Conservation (phyloP, 2,797 vertebrate species). For the Thunnus albacares region DNA sequence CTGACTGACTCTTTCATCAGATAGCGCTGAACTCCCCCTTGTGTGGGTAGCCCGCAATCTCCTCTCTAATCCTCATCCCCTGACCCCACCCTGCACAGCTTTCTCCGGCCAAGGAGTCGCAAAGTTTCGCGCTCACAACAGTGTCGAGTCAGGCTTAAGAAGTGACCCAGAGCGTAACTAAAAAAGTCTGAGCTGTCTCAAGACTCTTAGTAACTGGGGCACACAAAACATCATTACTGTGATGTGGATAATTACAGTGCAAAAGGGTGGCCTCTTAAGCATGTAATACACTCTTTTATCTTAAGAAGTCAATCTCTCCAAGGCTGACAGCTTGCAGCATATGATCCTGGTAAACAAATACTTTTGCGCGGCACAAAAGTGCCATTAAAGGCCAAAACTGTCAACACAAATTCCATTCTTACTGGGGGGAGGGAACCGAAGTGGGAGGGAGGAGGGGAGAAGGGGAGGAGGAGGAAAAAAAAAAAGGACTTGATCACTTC, state of each 20-base stretch:
- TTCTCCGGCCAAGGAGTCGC: conserved; percentile 77
- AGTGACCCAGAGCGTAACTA: conserved; percentile 85
- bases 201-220: conserved; percentile 84
- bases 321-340: conserved; percentile 94
- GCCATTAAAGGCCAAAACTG: conserved; percentile 99
- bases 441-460: conserved; percentile 17
- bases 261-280: conserved; percentile 87
- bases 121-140: conserved; percentile 64
- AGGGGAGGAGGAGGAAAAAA: conserved; percentile 66
- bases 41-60: conserved; percentile 65
- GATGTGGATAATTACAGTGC: conserved; percentile 93
- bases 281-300: conserved; percentile 95
- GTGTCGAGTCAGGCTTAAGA: conserved; percentile 76
- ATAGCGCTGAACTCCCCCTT: conserved; percentile 50
- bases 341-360: conserved; percentile 99
- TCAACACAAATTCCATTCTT: conserved; percentile 98
- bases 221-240: conserved; percentile 90
- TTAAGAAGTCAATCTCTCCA: conserved; percentile 91
- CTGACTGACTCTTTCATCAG: conserved; percentile 37
- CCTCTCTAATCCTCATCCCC: conserved; percentile 77
- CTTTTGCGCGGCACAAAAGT: conserved; percentile 94
- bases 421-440: conserved; percentile 69
- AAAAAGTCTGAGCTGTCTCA: conserved; percentile 88
- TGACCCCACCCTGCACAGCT: conserved; percentile 77
- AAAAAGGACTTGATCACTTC: conserved; percentile 95